A percentile compares a stretch with the other conserved stretches of the same genome.
phyloP scores from a whole-genome alignment of 2,888 invertebrate species.

The Thymelicus sylvestris region DNA sequence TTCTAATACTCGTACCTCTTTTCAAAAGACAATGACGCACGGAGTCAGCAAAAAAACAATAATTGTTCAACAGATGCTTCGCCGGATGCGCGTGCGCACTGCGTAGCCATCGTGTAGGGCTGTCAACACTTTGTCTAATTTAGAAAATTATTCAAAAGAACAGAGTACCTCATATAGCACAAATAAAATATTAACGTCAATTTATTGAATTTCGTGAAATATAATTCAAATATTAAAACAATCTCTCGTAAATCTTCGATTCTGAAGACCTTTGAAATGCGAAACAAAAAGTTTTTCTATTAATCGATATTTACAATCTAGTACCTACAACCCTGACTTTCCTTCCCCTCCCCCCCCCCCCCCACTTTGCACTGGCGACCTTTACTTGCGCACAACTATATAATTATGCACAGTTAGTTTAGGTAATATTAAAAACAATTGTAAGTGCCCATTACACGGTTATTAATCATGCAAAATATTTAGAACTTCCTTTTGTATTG shows the following conservation, averaged over 20 bases:
- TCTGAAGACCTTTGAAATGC: too few species aligned
- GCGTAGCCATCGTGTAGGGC: constrained; percentile 9
- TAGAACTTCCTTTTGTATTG: neutral
- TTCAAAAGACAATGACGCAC: constrained; percentile 26
- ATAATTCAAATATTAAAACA: too few species aligned
- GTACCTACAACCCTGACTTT: neutral
- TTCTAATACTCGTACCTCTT: constrained; percentile 7
- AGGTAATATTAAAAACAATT: constrained; percentile 15
- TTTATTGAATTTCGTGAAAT: too few species aligned
- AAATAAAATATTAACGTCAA: too few species aligned
- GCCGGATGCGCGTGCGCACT: constrained; percentile 30
- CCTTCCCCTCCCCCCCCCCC: neutral
- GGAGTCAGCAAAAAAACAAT: constrained; percentile 7
- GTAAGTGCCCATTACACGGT: constrained; percentile 24
- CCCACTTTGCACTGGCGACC: constrained; percentile 14
- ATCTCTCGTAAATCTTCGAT: too few species aligned
- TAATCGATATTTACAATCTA: neutral
- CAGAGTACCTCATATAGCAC: too few species aligned
- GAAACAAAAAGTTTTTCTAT: too few species aligned
- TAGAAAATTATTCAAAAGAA: neutral
- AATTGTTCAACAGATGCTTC: constrained; percentile 36
- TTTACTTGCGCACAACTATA: constrained; percentile 16
- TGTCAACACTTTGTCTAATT: neutral
- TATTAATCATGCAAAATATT: constrained; percentile 24
- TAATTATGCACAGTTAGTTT: constrained; percentile 29